Base-by-base conservation (phyloP, 2,113 vertebrate genomes). In the Platysternon megacephalum region DNA sequence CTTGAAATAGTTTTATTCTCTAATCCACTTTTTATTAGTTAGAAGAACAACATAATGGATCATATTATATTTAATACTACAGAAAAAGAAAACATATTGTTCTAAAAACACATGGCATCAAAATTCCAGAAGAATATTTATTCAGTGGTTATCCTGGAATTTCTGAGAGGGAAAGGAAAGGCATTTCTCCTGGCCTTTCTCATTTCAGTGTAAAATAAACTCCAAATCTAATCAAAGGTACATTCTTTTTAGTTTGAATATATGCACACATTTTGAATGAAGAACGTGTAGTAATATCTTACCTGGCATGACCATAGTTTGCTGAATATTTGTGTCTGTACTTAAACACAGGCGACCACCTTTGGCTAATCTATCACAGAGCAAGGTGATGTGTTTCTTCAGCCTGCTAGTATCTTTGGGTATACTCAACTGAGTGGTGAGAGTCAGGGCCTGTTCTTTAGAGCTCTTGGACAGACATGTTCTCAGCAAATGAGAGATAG, bases 361-460 rank as follows among this genome's bases (percentile, higher is more conserved):
- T 96, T 99, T 99, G 88, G 98, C 99, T 32, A 99, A 52, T 58
- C 99, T 98, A 2, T 99, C 99, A 2, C 99, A 99, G 55, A 99
- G 98, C 86, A 99, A 95, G 28, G 98, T 98, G 96, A 99, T 99
- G 95, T 99, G 99, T 93, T 99, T 99, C 98, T 99, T 99, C 84
- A 99, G 98, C 2, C 98, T 98, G 74, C 93, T 96, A 0, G 99
- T 99, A 90, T 99, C 99, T 61, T 98, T 98, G 79, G 99, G 99
- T 39, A 99, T 98, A 94, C 85, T 96, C 88, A 99, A 94, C 48
- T 98, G 98, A 55, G 97, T 98, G 44, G 93, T 96, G 89, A 99
- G 97, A 89, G 97, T 98, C 74, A 99, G 93, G 42, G 99, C 99
- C 97, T 99, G 99, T 79, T 99, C 99, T 96, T 99, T 99, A 12